These are phyloP conservation scores for Gnathonemus echidnorhynchus DNA, from an alignment of 2,113 vertebrate genomes.

Conservation along the genomic window DNA sequence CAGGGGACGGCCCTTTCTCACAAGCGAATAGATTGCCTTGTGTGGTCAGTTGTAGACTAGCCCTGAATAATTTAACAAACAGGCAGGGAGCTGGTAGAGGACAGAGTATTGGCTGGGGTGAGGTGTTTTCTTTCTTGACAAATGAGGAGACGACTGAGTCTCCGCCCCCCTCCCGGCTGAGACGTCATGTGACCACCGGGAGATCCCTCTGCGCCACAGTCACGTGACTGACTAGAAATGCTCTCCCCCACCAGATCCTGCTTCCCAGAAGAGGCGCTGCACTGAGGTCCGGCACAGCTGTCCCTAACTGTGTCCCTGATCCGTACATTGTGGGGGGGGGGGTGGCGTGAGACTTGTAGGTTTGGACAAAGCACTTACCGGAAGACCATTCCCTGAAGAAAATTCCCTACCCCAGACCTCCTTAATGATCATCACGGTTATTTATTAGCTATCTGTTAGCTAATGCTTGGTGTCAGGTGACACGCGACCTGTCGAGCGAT, in stretches of 20 bases:
- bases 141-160: conserved; percentile 21
- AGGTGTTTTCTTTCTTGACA: conserved; percentile 30
- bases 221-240: conserved; percentile 55
- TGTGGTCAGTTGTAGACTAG: conserved; percentile 5
- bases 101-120: background rate
- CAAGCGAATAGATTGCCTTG: conserved; percentile 1
- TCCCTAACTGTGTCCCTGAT: conserved; percentile 7
- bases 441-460: background rate
- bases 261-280: conserved; percentile 47
- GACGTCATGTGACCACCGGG: conserved; percentile 46
- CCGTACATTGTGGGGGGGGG: background rate
- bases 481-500: background rate
- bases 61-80: conserved; percentile 25
- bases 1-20: background rate
- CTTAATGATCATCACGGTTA: background rate
- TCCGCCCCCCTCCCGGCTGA: background rate
- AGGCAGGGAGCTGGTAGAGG: background rate
- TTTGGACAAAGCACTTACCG: background rate
- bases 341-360: background rate
- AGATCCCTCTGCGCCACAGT: conserved; percentile 41
- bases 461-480: background rate
- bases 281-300: conserved; percentile 19
- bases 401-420: background rate
- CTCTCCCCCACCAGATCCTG: conserved; percentile 33
- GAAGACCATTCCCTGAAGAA: too few relatives aligned